Evolutionary conservation across 2,888 invertebrate species (phyloP), one percentile per base, ranked within the genome.

Genomic region (Octodonta nipae): DNA sequence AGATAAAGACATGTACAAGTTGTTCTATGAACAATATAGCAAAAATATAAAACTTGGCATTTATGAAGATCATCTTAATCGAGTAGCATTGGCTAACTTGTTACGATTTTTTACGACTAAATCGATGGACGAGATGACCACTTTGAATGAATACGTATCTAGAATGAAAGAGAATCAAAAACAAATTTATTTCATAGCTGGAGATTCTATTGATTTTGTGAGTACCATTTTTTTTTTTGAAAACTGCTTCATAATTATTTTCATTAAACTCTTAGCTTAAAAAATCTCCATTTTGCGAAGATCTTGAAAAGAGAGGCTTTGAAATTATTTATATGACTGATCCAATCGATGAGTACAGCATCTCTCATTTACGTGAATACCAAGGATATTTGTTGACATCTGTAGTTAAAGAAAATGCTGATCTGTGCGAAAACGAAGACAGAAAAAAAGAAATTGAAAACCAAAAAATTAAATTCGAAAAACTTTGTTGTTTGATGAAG

Each of bases 281-380:
- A 45, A 91, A 91, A 68, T 95, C 95, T 13, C 87, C 95, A 2
- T 98, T 98, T 50, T 95, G 96, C 32, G 98, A 98, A 67, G 75
- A 89, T 36, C 91, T 98, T 7, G 88, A 87, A 79, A 95, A 91
- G 59, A 85, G 93, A 54, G 96, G 96, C 17, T 93, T 88, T 55
- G 96, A 98, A 67, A 89, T 91, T 1, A 74, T 98, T 32, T 98
- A 96, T 78, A 98, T 98, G 96, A 84, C 85, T 0, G 96, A 98
- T 62, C 96, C 98, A 33, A 98, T 98, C 52, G 98, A 98, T 65
- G 96, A 99, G 65, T 98, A 98, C 56, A 92, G 93, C 48, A 91
- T 93, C 14, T 96, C 98, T 62, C 95, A 98, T 63, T 70, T 98
- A 70, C 95, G 88, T 66, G 96, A 98, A 58, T 96, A 85, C 55